phyloP scores from a whole-genome alignment of 2,888 invertebrate species.

The Thera obeliscata region DNA sequence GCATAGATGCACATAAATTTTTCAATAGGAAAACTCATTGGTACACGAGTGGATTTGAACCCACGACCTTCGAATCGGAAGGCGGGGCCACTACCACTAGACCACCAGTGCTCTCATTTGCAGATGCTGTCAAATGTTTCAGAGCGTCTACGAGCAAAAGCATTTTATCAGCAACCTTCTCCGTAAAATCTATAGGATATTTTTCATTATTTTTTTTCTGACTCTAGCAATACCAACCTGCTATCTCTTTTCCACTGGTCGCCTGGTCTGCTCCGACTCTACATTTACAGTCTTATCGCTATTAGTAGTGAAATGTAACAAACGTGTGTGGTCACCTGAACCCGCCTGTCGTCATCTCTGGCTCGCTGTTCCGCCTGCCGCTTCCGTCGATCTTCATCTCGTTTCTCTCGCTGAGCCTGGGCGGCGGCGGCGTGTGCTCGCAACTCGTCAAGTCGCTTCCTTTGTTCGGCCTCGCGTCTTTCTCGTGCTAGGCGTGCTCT shows the following conservation, averaged over 20 bases:
- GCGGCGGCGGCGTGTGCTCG: conserved; percentile 95
- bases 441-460: conserved; percentile 94
- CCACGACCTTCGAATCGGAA: too few relatives aligned
- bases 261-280: not conserved
- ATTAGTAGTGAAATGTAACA: conserved; percentile 19
- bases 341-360: conserved; percentile 88
- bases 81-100: too few relatives aligned
- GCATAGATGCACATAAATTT: too few relatives aligned
- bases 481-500: conserved; percentile 91
- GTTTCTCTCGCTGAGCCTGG: conserved; percentile 94
- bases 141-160: not conserved
- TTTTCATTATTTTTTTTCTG: not conserved
- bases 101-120: too few relatives aligned
- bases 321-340: conserved; percentile 53
- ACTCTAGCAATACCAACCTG: not conserved
- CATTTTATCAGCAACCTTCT: not conserved
- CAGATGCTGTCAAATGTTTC: not conserved
- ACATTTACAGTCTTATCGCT: not conserved
- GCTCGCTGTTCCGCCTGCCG: conserved; percentile 92
- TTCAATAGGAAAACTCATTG: too few relatives aligned
- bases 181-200: not conserved
- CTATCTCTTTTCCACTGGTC: not conserved
- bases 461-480: conserved; percentile 94
- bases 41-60: too few relatives aligned
- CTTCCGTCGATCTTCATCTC: conserved; percentile 92